Evolutionary conservation across 2,113 vertebrate species (phyloP).

Genomic region (Tetrax tetrax): DNA sequence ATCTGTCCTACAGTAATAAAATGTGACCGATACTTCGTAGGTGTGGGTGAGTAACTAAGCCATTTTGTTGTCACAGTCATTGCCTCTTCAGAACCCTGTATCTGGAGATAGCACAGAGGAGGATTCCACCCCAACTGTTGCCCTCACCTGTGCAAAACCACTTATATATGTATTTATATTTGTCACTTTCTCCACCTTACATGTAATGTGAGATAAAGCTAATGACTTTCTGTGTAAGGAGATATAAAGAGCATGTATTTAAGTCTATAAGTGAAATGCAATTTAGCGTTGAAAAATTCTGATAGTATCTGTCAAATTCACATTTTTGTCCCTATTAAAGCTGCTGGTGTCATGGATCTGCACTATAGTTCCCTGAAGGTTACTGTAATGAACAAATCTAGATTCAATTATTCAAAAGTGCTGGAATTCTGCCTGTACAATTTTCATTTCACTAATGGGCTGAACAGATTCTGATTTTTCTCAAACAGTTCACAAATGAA

Average conservation of each 20-base stretch:
- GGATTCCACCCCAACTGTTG: not conserved
- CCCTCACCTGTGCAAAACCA: not conserved
- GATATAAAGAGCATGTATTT: not conserved
- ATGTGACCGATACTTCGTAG: not conserved
- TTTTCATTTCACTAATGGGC: constrained; percentile 48
- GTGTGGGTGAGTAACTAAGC: not conserved
- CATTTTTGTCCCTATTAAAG: constrained; percentile 42
- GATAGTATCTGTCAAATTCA: constrained; percentile 2
- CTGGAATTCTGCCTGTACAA: constrained; percentile 50
- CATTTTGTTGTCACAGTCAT: not conserved
- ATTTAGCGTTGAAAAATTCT: not conserved
- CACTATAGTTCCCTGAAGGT: constrained; percentile 27
- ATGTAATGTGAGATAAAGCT: not conserved
- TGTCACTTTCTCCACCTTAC: not conserved
- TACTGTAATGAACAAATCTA: constrained; percentile 51
- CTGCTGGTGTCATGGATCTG: constrained; percentile 19
- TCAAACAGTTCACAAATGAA: constrained; percentile 45
- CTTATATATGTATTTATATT: not conserved
- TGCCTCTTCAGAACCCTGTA: not conserved
- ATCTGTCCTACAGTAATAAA: not conserved
- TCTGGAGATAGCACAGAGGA: not conserved
- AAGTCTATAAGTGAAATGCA: not conserved
- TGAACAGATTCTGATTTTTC: constrained; percentile 50
- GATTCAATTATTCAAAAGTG: constrained; percentile 51
- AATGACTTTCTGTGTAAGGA: not conserved